Base-by-base conservation (phyloP, 2,888 invertebrate genomes). In the Agrochola lota region DNA sequence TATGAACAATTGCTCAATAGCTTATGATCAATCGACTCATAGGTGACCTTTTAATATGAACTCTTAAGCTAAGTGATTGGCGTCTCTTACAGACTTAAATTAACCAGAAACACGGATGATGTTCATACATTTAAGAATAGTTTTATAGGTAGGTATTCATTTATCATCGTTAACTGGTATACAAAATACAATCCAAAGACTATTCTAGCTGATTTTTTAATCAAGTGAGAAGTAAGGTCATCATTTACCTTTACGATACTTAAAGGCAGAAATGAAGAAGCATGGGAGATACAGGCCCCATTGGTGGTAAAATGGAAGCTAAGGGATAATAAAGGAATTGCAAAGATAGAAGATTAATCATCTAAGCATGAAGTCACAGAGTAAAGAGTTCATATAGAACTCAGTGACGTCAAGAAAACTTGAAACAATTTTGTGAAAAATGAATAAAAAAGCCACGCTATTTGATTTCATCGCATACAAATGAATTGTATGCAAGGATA, bases 1-100 rank as follows among this genome's bases (percentile, higher is more conserved):
- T 64, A 49, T 35, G 26, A 59, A 80, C 55, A 80, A 30, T 71
- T 30, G n/a, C n/a, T 57, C 55, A 15, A 79, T 46, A 52, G 62
- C 71, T 8, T 55, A 7, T 40, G 3, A 40, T 23, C 17, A 71
- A 73, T 30, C 20, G 40, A 40, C 26, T 57, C 20, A 40, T 30
- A 30, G 2, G n/a, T 49, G 49, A 72, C 63, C 62, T 70, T 77
- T 26, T 20, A 46, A 11, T 17, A n/a, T 12, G 15, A 49, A 40
- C 20, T 59, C 12, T 9, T 26, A 2, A 43, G 26, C 35, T 80
- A 20, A 46, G 35, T 26, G 30, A 55, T 15, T 76, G 9, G 20
- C 9, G 62, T 7, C 17, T 35, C 23, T 15, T 68, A 1, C n/a
- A 35, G 9, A 69, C n/a, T n/a, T n/a, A n/a, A n/a, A n/a, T n/a